Percentiles rank a stretch among this genome's conserved stretches.
phyloP scores from a whole-genome alignment of 2,888 invertebrate genomes.

The Phyllotreta cruciferae region DNA sequence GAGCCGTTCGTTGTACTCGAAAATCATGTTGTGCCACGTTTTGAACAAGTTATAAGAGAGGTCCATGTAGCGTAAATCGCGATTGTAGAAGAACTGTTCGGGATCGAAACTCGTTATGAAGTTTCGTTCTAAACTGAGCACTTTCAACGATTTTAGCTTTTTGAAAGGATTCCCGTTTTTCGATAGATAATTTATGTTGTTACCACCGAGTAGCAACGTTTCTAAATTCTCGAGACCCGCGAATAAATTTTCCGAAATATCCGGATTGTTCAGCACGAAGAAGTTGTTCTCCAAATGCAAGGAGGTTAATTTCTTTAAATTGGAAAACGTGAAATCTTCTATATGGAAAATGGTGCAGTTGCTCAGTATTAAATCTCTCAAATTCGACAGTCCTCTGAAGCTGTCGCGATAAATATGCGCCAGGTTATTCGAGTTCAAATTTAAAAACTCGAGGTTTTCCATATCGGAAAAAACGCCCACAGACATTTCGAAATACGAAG shows the following conservation, averaged over 20 bases:
- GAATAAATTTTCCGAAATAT: conserved; percentile 57
- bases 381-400: conserved; percentile 63
- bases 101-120: conserved; percentile 60
- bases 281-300: conserved; percentile 66
- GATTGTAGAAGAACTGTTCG: conserved; percentile 60
- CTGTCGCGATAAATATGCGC: conserved; percentile 62
- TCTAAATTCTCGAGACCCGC: conserved; percentile 62
- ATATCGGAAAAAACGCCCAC: conserved; percentile 63
- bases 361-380: conserved; percentile 63
- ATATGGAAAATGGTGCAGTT: conserved; percentile 64
- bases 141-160: conserved; percentile 62
- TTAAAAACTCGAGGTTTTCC: conserved; percentile 61
- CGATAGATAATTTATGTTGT: conserved; percentile 60
- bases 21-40: conserved; percentile 65
- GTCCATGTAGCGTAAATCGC: conserved; percentile 61
- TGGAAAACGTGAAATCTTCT: conserved; percentile 61
- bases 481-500: conserved; percentile 63
- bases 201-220: conserved; percentile 62
- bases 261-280: conserved; percentile 51
- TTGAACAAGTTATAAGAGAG: conserved; percentile 63
- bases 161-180: conserved; percentile 63
- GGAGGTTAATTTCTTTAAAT: conserved; percentile 60
- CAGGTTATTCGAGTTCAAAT: conserved; percentile 65
- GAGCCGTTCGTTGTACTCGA: conserved; percentile 61
- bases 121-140: conserved; percentile 64